Evolutionary conservation across 2,888 invertebrate genomes (phyloP), one percentile per base, ranked within the genome.

Genomic region (Xanthia togata): DNA sequence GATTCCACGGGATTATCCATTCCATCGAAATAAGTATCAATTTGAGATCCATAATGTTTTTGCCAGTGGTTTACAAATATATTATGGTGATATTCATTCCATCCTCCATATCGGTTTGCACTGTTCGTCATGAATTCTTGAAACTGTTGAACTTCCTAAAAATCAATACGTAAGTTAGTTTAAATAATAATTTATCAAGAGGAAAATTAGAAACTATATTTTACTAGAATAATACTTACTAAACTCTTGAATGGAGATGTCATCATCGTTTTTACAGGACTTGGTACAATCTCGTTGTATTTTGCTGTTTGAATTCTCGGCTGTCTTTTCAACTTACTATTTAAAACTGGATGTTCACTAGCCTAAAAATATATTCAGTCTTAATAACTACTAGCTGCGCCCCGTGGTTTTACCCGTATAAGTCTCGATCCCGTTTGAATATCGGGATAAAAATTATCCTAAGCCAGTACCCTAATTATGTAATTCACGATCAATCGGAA

Each of bases 51-150:
- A 80, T 93, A 91, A 90, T 93, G 83, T 87, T 95, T 96, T 68
- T 91, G 90, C 96, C 96, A 96, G 72, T 89, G 85, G 78, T 95
- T 96, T 64, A 96, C 87, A 90, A 97, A 97, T 77, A 97, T 91
- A 68, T 95, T 95, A 88, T 97, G 97, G 83, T 97, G 96, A 76
- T 97, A 97, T 87, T 95, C 94, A 76, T 94, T 92, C 97, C 97
- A 97, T 26, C 97, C 97, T 72, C 97, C 97, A 76, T 96, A 96
- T 60, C 97, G 96, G 47, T 97, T 97, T 50, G 93, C 93, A 84
- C 93, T 96, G 70, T 91, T 92, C 73, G 90, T 91, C 85, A 97
- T 89, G 87, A 97, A 97, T 55, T 97, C 96, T 93, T 97, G 96
- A 89, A 97, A 97, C 65, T 95, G 90, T 91, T 96, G 96, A 12